Conservation (phyloP, 2,113 vertebrate genomes). For the Pseudois nayaur region DNA sequence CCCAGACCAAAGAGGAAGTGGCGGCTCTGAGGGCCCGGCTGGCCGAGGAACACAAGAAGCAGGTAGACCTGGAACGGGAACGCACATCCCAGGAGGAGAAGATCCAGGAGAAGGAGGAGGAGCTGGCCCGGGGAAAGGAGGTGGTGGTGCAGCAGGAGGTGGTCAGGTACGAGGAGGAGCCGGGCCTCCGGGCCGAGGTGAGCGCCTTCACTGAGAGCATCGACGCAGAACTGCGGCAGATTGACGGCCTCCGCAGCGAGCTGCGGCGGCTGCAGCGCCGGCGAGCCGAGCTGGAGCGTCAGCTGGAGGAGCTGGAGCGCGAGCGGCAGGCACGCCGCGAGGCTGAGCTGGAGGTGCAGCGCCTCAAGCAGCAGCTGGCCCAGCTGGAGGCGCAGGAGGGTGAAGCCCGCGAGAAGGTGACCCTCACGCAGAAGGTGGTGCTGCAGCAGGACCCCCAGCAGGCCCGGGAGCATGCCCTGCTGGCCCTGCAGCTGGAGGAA, state of each 20-base stretch:
- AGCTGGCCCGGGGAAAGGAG: constrained; percentile 91
- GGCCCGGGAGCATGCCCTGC: constrained; percentile 93
- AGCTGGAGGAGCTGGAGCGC: constrained; percentile 92
- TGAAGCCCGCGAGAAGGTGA: constrained; percentile 92
- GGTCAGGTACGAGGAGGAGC: constrained; percentile 91
- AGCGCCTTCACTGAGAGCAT: constrained; percentile 87
- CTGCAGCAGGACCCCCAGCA: constrained; percentile 97
- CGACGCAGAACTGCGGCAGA: constrained; percentile 89
- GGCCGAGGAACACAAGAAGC: constrained; percentile 91
- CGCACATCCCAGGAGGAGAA: constrained; percentile 85
- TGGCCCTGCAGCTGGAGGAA: constrained; percentile 92
- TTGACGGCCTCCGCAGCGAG: constrained; percentile 86
- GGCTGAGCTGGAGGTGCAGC: constrained; percentile 94
- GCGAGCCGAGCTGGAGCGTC: constrained; percentile 89
- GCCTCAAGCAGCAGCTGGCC: constrained; percentile 85
- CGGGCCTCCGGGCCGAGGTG: constrained; percentile 88
- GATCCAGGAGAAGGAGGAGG: constrained; percentile 88
- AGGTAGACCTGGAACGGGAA: constrained; percentile 91
- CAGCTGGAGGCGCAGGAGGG: constrained; percentile 88
- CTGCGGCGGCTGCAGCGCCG: constrained; percentile 87
- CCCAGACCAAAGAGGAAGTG: constrained; percentile 93
- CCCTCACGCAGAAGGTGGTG: constrained; percentile 95
- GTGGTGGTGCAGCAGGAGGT: constrained; percentile 94
- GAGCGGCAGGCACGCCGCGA: constrained; percentile 91
- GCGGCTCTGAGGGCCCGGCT: constrained; percentile 87